Conservation (phyloP, 2,797 vertebrate species). For the Protosalanx chinensis region DNA sequence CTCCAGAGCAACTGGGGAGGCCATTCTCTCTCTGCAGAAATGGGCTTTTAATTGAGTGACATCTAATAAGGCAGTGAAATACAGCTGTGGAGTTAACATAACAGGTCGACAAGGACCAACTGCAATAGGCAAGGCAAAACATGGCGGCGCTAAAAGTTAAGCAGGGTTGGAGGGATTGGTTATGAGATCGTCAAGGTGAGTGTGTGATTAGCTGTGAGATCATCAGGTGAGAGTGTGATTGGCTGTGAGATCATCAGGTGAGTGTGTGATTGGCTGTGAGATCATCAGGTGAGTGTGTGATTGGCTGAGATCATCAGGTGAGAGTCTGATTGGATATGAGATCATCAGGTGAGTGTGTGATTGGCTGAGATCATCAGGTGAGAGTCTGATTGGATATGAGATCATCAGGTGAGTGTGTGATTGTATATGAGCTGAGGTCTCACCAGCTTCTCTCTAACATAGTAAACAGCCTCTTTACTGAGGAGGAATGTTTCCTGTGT, state of each 20-base stretch:
- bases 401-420: too few species aligned
- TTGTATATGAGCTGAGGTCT: conserved; percentile 48
- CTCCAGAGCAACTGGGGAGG: conserved; percentile 74
- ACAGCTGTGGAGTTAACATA: conserved; percentile 69
- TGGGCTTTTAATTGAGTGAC: conserved; percentile 80
- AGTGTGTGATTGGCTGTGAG: conserved; percentile 19
- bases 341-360: conserved; percentile 29
- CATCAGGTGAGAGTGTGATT: too few species aligned
- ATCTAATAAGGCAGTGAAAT: conserved; percentile 75
- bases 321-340: conserved; percentile 45
- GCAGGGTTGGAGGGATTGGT: conserved; percentile 54
- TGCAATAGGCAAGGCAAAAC: conserved; percentile 32
- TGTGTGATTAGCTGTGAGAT: conserved; percentile 63
- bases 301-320: conserved; percentile 50
- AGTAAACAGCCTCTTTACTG: conserved; percentile 63
- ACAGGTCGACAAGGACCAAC: conserved; percentile 61
- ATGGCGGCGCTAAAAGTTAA: conserved; percentile 33
- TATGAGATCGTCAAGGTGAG: conserved; percentile 57
- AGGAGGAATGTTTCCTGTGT: conserved; percentile 58
- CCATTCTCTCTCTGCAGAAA: conserved; percentile 61
- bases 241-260: conserved; percentile 30
- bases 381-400: conserved; percentile 66
- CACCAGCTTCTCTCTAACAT: conserved; percentile 64
- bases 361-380: conserved; percentile 59
- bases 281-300: conserved; percentile 57